These are phyloP conservation scores for Platyura marginata DNA, from an alignment of 1,140 invertebrate genomes.

Conservation along the genomic window DNA sequence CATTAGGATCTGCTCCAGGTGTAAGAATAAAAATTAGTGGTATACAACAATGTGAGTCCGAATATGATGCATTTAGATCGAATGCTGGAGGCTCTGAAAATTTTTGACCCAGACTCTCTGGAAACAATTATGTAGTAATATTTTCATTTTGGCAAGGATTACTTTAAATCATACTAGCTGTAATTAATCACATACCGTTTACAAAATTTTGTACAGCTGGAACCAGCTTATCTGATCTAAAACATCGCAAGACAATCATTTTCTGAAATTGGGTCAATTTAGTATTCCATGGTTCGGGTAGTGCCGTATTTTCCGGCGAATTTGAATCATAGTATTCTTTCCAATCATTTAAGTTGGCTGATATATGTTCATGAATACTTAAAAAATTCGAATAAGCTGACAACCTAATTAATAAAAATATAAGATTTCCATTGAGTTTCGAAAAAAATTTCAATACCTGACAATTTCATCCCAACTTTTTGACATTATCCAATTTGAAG, in stretches of 20 bases:
- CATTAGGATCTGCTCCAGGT: conserved; percentile 82
- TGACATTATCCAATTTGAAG: conserved; percentile 46
- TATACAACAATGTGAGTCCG: conserved; percentile 65
- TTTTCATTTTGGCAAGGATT: no score
- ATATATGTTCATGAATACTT: conserved; percentile 41
- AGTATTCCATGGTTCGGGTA: conserved; percentile 48
- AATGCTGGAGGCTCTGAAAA: conserved; percentile 80
- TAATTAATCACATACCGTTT: conserved; percentile 33
- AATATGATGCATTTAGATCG: conserved; percentile 64
- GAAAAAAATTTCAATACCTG: neutral
- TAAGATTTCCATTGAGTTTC: no score
- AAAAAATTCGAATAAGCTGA: conserved; percentile 29
- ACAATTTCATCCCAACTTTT: conserved; percentile 69
- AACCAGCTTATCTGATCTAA: conserved; percentile 77
- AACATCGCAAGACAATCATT: conserved; percentile 58
- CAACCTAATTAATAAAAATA: no score
- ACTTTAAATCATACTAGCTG: conserved; percentile 1
- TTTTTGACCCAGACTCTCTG: conserved; percentile 57
- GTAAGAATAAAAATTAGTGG: conserved; percentile 84
- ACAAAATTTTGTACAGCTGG: conserved; percentile 62
- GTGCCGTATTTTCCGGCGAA: conserved; percentile 41
- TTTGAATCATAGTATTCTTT: conserved; percentile 50
- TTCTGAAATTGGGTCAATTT: conserved; percentile 52
- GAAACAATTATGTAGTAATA: no score
- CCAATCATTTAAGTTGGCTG: conserved; percentile 41